Percentiles rank a stretch among this genome's conserved stretches.
phyloP scores from a whole-genome alignment of 1,140 invertebrate species.

The Polyergus mexicanus region DNA sequence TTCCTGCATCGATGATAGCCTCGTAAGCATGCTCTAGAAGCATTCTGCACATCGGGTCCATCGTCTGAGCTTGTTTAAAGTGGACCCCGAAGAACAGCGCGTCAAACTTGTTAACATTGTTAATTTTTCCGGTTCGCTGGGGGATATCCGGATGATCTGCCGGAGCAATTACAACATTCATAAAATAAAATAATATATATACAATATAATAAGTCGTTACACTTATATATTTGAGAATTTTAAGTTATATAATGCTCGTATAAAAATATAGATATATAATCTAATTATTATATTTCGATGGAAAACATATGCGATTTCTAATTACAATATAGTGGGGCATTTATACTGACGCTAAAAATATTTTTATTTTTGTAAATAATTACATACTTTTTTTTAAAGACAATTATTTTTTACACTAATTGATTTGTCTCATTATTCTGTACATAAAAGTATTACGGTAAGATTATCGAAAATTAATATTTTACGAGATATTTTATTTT shows the following conservation, averaged over 20 bases:
- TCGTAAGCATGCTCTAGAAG: slow-evolving; percentile 95
- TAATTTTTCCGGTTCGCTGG: slow-evolving; percentile 92
- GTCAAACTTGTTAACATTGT: slow-evolving; percentile 93
- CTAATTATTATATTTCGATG: neutral
- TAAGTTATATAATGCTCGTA: neutral
- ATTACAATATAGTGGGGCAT: neutral
- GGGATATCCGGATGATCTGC: slow-evolving; percentile 90
- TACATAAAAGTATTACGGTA: no score
- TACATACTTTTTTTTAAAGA: no score
- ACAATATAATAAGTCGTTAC: neutral
- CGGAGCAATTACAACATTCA: slow-evolving; percentile 1
- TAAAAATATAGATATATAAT: neutral
- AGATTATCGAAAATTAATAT: no score
- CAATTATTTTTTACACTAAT: no score
- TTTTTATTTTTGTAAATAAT: no score
- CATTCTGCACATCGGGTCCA: slow-evolving; percentile 96
- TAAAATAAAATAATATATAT: neutral
- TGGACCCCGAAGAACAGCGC: slow-evolving; percentile 94
- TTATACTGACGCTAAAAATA: no score
- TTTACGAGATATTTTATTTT: no score
- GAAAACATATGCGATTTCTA: neutral
- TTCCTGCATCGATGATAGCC: slow-evolving; percentile 95
- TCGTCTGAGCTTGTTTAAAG: slow-evolving; percentile 93
- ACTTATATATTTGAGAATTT: neutral
- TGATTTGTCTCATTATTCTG: no score